phyloP scores from a whole-genome alignment of 2,113 vertebrate genomes.

The Scatophagus argus region DNA sequence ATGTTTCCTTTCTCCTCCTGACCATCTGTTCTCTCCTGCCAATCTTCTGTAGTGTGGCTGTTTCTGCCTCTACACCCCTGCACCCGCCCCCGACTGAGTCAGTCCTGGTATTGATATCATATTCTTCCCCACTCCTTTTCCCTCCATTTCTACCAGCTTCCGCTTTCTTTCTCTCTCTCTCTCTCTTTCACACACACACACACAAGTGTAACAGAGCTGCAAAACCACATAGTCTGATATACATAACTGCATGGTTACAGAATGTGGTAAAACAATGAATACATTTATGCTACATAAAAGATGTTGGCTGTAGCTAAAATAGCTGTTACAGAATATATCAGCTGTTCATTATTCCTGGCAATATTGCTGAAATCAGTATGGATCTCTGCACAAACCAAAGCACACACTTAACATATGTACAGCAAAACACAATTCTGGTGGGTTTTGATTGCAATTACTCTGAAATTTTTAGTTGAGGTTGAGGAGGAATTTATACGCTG shows the following conservation, averaged over 20 bases:
- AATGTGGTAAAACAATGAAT: too few relatives aligned
- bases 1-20: conserved; percentile 82
- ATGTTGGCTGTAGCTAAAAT: too few relatives aligned
- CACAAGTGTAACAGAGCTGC: conserved; percentile 13
- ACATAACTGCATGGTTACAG: too few relatives aligned
- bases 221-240: too few relatives aligned
- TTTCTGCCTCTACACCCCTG: conserved; percentile 65
- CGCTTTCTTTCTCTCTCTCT: neutral
- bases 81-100: conserved; percentile 60
- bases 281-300: too few relatives aligned
- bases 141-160: conserved; percentile 19
- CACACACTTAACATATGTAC: too few relatives aligned
- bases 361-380: too few relatives aligned
- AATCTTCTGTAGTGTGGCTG: conserved; percentile 81
- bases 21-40: conserved; percentile 85
- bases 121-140: conserved; percentile 33
- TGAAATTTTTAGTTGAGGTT: neutral
- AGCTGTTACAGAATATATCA: too few relatives aligned
- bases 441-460: neutral
- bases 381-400: too few relatives aligned
- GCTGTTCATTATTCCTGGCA: too few relatives aligned
- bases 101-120: conserved; percentile 72
- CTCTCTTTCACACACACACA: conserved; percentile 12
- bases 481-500: neutral
- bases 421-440: too few relatives aligned